phyloP scores from a whole-genome alignment of 2,797 vertebrate genomes.

The Apogon talboti region DNA sequence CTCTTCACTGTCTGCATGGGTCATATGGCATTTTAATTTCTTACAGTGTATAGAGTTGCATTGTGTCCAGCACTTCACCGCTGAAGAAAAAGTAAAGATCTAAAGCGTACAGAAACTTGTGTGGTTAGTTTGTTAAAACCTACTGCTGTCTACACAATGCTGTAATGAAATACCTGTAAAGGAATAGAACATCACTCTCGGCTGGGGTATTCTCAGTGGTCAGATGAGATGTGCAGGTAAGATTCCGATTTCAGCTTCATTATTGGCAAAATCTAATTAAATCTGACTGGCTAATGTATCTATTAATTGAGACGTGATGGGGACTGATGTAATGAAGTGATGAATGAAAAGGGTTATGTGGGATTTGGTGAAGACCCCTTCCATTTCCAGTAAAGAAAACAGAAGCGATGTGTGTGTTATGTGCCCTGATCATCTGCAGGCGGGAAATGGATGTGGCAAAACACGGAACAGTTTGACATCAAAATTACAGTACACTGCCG shows the following conservation, averaged over 20 bases:
- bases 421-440: constrained; percentile 11
- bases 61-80: neutral
- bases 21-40: neutral
- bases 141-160: neutral
- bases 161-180: constrained; percentile 6
- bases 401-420: constrained; percentile 7
- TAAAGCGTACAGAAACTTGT: neutral
- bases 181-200: constrained; percentile 18
- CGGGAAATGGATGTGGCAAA: constrained; percentile 16
- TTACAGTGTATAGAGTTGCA: neutral
- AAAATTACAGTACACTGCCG: constrained; percentile 31
- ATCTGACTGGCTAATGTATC: neutral
- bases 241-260: neutral
- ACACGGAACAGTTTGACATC: constrained; percentile 33
- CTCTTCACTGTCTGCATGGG: neutral
- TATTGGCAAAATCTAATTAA: constrained; percentile 16
- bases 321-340: neutral
- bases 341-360: neutral
- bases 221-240: constrained; percentile 3
- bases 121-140: constrained; percentile 3
- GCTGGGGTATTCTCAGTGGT: neutral
- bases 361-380: neutral
- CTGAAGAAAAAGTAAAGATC: neutral
- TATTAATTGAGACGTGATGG: neutral
- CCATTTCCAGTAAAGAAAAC: constrained; percentile 2